Evolutionary conservation across 2,113 vertebrate genomes (phyloP), one percentile per base, ranked within the genome.

Genomic region (Balaenoptera acutorostrata): DNA sequence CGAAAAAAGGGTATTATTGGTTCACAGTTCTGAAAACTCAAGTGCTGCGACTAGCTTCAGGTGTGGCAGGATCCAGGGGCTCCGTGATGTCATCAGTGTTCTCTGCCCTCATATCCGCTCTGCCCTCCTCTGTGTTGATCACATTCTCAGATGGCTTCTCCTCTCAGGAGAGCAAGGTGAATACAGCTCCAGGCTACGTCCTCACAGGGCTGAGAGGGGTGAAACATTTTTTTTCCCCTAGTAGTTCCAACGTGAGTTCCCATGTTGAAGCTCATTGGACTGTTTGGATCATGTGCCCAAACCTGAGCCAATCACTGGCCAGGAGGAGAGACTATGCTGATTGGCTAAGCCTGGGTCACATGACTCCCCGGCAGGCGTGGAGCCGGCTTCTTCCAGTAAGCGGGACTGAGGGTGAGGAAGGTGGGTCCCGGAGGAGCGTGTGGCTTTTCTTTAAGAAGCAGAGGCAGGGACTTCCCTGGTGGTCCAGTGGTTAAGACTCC

Each of bases 21-120:
- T 31, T 29, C 25, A 20, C n/a, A 13, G 4, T 61, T 63, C 52
- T 52, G 41, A 63, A 81, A 81, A 61, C 13, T 49, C 33, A 57
- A 63, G 27, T 1, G 74, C 84, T 39, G 31, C 33, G 8, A 41
- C 29, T 36, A 46, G 31, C 63, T 80, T 87, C 61, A 69, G 36
- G 72, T 23, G 25, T 39, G 92, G 74, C 83, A 80, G 63, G 92
- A 71, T 87, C 92, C 74, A 61, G 92, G 49, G 0, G 31, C 52
- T 88, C 33, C 2, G 2, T 57, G 63, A 59, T 12, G 31, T 61
- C 52, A 6, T 61, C 25, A 6, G 59, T 12, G 59, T 75, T 25
- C 59, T 66, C 46, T 39, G 31, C 31, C 12, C 12, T 6, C 63
- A 4, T 4, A 41, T 33, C 39, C 9, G 52, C 52, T 46, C 64